Evolutionary conservation across 1,140 invertebrate genomes (phyloP), one percentile per base, ranked within the genome.

Genomic region (Microvelia longipes): DNA sequence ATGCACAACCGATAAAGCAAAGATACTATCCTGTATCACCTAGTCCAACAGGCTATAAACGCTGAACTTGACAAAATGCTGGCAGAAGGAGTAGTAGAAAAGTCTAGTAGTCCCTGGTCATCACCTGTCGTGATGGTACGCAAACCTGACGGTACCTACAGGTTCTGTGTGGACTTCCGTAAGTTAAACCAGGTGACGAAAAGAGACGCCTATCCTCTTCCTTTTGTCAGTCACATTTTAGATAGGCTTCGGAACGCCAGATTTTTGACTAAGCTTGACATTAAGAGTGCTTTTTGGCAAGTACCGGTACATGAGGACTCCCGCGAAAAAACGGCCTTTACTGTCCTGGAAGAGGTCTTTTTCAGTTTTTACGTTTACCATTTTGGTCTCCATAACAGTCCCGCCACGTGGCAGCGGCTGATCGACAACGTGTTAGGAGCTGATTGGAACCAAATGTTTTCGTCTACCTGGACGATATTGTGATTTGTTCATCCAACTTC

Each of bases 311-410:
- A n/a, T n/a, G n/a, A n/a, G n/a, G n/a, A n/a, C n/a, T n/a, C n/a
- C n/a, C n/a, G n/a, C n/a, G n/a, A n/a, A n/a, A n/a, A n/a, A n/a
- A n/a, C n/a, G n/a, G n/a, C n/a, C n/a, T n/a, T n/a, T n/a, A n/a
- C n/a, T n/a, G n/a, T 19, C 35, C 35, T 50, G 35, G 35, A 50
- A 50, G 35, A 50, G 35, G 35, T 50, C 72, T 75, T 19, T 80
- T 70, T 69, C 69, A 79, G 61, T 81, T 77, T 75, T 68, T 78
- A 78, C 0, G 72, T 79, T 1, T 82, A 78, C 78, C 80, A 0
- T 82, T 81, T n/a, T 74, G 81, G 80, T 0, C 71, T 83, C 0
- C 71, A 70, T 1, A 79, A 80, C 76, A 78, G 35, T 50, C 35
- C 35, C 35, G 35, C 35, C 35, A 50, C 35, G 5, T 50, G 35